A percentile compares a stretch with the other conserved stretches of the same genome.
phyloP scores from a whole-genome alignment of 2,797 vertebrate genomes.

The Otus scops region DNA sequence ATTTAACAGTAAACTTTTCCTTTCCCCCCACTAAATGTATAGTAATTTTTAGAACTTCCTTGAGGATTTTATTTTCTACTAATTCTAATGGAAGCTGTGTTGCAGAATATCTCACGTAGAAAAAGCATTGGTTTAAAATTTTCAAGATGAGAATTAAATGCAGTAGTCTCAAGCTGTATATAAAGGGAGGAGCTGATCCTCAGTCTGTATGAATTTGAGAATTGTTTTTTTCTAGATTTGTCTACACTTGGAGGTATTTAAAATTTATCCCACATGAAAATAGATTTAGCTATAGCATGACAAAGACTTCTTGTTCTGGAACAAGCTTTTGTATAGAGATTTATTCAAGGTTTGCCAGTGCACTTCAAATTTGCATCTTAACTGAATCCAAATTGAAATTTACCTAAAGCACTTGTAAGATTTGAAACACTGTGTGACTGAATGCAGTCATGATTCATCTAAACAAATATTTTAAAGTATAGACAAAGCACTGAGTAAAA shows the following conservation, averaged over 20 bases:
- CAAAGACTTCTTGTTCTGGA: not conserved
- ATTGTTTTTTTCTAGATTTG: not conserved
- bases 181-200: not conserved
- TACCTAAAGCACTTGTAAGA: not conserved
- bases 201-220: not conserved
- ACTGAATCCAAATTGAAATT: not conserved
- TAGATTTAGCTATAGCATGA: not conserved
- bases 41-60: not conserved
- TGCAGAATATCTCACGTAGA: not conserved
- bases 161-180: fast-evolving
- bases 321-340: not conserved
- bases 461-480: not conserved
- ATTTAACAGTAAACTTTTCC: not conserved
- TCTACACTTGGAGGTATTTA: not conserved
- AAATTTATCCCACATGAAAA: not conserved
- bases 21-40: not conserved
- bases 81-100: not conserved
- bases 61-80: not conserved
- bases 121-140: not conserved
- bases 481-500: not conserved
- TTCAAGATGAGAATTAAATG: not conserved
- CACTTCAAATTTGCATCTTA: not conserved
- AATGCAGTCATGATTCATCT: not conserved
- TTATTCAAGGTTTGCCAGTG: not conserved
- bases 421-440: not conserved